A percentile compares a stretch with the other conserved stretches of the same genome.
Conservation (phyloP, 2,888 invertebrate genomes). For the Plagiodera versicolora region DNA sequence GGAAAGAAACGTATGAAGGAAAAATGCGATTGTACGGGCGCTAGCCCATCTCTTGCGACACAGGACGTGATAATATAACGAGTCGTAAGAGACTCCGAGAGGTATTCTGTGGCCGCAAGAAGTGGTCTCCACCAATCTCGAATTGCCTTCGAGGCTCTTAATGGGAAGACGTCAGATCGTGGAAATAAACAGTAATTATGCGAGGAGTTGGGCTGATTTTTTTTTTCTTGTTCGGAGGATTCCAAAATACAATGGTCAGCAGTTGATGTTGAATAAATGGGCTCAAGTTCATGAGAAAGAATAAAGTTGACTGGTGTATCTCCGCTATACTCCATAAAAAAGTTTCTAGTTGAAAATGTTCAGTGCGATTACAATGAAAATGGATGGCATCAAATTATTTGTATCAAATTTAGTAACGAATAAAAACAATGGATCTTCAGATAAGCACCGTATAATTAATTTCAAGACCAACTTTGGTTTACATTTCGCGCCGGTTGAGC, state of each 20-base stretch:
- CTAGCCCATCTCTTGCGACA: slow-evolving; percentile 27
- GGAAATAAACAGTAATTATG: not conserved
- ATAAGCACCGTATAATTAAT: too few species aligned
- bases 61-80: not conserved
- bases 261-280: not conserved
- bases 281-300: not conserved
- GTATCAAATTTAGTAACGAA: too few species aligned
- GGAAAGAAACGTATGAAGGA: not conserved
- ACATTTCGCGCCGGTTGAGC: not conserved
- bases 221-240: not conserved
- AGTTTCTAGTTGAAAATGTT: too few species aligned
- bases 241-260: slow-evolving; percentile 8
- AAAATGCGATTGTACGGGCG: slow-evolving; percentile 15
- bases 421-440: too few species aligned
- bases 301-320: too few species aligned
- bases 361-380: too few species aligned
- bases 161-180: slow-evolving; percentile 9
- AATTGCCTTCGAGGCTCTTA: not conserved
- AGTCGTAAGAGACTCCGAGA: too few species aligned
- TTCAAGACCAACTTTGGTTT: too few species aligned
- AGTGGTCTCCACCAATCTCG: not conserved
- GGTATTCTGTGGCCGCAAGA: not conserved
- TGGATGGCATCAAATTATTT: too few species aligned
- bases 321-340: too few species aligned
- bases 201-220: not conserved